phyloP scores from a whole-genome alignment of 2,797 vertebrate genomes.

The Rhadinocentrus ornatus region DNA sequence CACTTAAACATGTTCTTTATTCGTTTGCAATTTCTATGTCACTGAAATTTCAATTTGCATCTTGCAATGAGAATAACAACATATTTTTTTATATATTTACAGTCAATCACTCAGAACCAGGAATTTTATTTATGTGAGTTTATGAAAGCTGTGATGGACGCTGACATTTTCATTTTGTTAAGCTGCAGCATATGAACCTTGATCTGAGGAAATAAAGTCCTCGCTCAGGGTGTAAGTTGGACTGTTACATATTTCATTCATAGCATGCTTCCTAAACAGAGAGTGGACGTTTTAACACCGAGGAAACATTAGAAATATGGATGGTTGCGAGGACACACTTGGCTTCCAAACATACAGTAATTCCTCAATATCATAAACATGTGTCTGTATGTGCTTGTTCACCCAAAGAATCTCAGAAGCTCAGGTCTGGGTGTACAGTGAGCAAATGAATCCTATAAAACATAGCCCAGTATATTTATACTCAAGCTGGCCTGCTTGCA shows the following conservation, averaged over 20 bases:
- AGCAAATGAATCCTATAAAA: constrained; percentile 2
- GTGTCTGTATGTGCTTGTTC: neutral
- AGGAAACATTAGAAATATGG: too few species aligned
- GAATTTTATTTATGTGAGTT: too few species aligned
- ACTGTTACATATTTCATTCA: constrained; percentile 9
- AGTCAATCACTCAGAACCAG: too few species aligned
- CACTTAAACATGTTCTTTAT: neutral
- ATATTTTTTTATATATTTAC: too few species aligned
- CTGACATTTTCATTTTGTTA: neutral
- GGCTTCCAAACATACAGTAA: constrained; percentile 16
- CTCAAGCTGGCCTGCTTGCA: neutral
- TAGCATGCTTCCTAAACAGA: constrained; percentile 18
- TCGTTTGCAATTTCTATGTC: neutral
- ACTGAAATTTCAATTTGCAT: neutral
- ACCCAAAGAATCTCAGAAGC: neutral
- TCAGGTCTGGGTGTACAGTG: neutral
- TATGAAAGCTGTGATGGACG: too few species aligned
- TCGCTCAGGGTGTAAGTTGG: constrained; percentile 19
- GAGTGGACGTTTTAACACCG: neutral
- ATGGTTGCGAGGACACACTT: neutral
- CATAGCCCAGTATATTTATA: constrained; percentile 3
- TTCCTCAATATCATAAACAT: constrained; percentile 6
- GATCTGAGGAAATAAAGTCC: constrained; percentile 15
- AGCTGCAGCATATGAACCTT: neutral
- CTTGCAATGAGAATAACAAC: too few species aligned